phyloP scores from a whole-genome alignment of 2,888 invertebrate genomes.

The Polydesmus complanatus region DNA sequence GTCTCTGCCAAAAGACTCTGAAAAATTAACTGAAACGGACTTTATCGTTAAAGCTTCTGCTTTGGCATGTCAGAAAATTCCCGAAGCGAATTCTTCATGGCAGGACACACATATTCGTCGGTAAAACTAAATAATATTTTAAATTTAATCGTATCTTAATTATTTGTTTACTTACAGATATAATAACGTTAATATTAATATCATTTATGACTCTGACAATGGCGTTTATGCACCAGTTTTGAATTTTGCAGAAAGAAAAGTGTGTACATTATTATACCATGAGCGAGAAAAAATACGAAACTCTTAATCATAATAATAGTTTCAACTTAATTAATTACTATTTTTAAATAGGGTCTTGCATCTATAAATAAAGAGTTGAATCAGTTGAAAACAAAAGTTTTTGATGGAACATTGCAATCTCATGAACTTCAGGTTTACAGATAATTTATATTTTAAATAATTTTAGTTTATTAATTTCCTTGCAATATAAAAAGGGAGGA shows the following conservation, averaged over 20 bases:
- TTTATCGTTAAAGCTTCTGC: constrained; percentile 90
- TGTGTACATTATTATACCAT: constrained; percentile 22
- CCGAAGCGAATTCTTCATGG: constrained; percentile 91
- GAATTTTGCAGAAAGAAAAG: constrained; percentile 72
- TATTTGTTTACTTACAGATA: constrained; percentile 41
- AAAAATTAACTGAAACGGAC: constrained; percentile 89
- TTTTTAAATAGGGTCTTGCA: constrained; percentile 46
- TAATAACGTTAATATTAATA: constrained; percentile 82
- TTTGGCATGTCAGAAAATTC: constrained; percentile 72
- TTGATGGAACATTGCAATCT: constrained; percentile 75
- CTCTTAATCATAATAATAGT: too few relatives aligned
- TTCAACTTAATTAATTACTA: constrained; percentile 1
- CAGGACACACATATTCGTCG: constrained; percentile 82
- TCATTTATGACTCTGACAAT: constrained; percentile 88
- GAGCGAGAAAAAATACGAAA: too few relatives aligned
- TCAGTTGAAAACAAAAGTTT: constrained; percentile 67
- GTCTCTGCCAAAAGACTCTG: constrained; percentile 53
- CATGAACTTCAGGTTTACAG: constrained; percentile 67
- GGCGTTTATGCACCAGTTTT: constrained; percentile 96
- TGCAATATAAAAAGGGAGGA: constrained; percentile 69
- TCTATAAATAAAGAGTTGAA: constrained; percentile 69
- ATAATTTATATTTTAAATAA: constrained; percentile 1
- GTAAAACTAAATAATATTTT: constrained; percentile 44
- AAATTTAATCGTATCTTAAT: not conserved
- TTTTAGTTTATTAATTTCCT: not conserved